Evolutionary conservation across 1,140 invertebrate species (phyloP), one percentile per base, ranked within the genome.

Genomic region (Armadillidium nasatum): DNA sequence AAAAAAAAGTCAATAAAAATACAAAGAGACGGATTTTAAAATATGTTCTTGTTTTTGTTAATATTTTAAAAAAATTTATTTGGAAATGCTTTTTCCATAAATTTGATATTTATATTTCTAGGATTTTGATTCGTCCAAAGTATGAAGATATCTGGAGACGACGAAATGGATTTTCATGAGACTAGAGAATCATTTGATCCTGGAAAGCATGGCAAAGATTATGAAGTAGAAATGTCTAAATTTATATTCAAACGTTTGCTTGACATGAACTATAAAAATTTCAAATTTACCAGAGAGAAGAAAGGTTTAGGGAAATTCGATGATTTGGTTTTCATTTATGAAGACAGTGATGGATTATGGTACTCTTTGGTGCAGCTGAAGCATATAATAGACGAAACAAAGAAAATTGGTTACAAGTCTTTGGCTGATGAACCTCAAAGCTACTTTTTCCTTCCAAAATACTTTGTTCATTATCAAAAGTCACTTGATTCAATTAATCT

Each of bases 271-370:
- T 60, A 4, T 19, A 60, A 60, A 60, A 60, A 60, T 19, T 60
- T 60, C 50, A 60, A 60, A 19, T 60, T 60, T 60, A 60, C 50
- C 11, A 60, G 50, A 60, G 50, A 60, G 50, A 60, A 60, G 7
- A 60, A 60, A 60, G 50, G 50, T 60, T 19, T 60, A 13, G 50
- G 50, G 19, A 60, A 60, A 19, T 60, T 60, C 7, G 50, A 60
- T 19, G 50, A 60, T 60, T 4, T 60, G 7, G 7, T 7, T 15
- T 1, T 60, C 11, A 60, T 60, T 60, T 60, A 60, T 60, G 50
- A 60, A 60, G 19, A 13, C 19, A 19, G 7, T 60, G 50, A 19
- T 15, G 50, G 50, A 1, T 1, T 60, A 7, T 15, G 50, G 50
- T 60, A 60, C 19, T 60, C 50, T 60, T 60, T 60, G 2, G 50